Evolutionary conservation across 2,888 invertebrate genomes (phyloP).

Genomic region (Frankliniella intonsa): DNA sequence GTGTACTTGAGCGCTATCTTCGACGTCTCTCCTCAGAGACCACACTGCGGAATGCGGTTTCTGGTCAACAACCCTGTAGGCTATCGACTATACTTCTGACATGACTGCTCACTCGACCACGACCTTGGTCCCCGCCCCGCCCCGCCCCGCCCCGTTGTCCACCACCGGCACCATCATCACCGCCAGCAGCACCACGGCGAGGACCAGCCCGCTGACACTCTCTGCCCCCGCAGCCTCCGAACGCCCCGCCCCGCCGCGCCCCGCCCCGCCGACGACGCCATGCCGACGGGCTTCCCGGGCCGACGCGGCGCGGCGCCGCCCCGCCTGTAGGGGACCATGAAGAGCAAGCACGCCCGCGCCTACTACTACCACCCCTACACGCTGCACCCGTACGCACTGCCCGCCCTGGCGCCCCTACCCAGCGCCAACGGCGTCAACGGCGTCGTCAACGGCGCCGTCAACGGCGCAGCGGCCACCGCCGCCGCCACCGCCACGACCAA

Average conservation of each 20-base stretch:
- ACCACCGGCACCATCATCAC: too few relatives aligned
- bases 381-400: constrained; percentile 38
- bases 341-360: constrained; percentile 46
- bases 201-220: too few relatives aligned
- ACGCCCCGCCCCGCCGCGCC: not conserved
- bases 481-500: not conserved
- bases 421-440: not conserved
- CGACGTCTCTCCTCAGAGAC: too few relatives aligned
- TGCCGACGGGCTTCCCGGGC: not conserved
- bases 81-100: too few relatives aligned
- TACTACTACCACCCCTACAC: constrained; percentile 42
- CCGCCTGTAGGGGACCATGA: constrained; percentile 44
- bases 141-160: too few relatives aligned
- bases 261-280: not conserved
- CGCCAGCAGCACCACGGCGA: too few relatives aligned
- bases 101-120: too few relatives aligned
- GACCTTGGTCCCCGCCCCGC: too few relatives aligned
- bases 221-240: not conserved
- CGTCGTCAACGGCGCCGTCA: not conserved
- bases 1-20: too few relatives aligned
- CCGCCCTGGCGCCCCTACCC: not conserved
- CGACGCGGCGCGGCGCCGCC: not conserved
- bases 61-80: too few relatives aligned
- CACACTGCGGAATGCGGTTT: too few relatives aligned
- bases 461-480: not conserved